Evolutionary conservation across 1,140 invertebrate genomes (phyloP).

Genomic region (Sycophila sp.): DNA sequence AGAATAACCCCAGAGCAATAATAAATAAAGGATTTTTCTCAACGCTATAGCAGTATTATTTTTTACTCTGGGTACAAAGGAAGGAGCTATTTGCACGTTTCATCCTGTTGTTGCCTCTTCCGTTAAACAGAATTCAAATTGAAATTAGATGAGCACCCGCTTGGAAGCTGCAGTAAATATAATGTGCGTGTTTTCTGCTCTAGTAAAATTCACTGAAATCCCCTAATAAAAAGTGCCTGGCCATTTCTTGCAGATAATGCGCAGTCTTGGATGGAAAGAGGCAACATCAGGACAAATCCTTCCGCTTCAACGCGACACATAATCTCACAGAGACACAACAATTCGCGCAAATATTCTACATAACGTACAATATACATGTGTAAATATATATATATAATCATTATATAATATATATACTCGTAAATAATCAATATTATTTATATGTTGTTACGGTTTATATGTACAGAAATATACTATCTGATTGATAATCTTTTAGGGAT

Average conservation of each 20-base stretch:
- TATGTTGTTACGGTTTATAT: slow-evolving; percentile 51
- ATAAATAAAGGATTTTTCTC: slow-evolving; percentile 56
- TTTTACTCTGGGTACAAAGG: slow-evolving; percentile 49
- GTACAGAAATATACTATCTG: slow-evolving; percentile 58
- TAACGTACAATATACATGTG: slow-evolving; percentile 66
- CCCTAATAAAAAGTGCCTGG: no score
- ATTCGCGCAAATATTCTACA: slow-evolving; percentile 61
- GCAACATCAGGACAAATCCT: slow-evolving; percentile 21
- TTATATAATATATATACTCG: slow-evolving; percentile 52
- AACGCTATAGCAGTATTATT: slow-evolving; percentile 44
- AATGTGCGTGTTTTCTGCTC: no score
- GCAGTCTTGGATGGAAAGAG: slow-evolving; percentile 3
- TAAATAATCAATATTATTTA: slow-evolving; percentile 54
- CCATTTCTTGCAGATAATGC: no score
- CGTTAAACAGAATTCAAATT: no score
- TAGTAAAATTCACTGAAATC: no score
- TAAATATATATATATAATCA: slow-evolving; percentile 45
- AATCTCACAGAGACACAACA: slow-evolving; percentile 64
- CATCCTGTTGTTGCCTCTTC: slow-evolving; percentile 23
- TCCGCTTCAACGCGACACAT: slow-evolving; percentile 41
- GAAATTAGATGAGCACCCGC: no score
- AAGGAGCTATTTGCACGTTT: slow-evolving; percentile 20
- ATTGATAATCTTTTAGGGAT: slow-evolving; percentile 62
- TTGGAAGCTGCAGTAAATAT: no score
- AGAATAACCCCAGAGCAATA: slow-evolving; percentile 53